Conservation (phyloP, 37 sponge, comb jelly and placozoan species). For the Crambe crambe region DNA sequence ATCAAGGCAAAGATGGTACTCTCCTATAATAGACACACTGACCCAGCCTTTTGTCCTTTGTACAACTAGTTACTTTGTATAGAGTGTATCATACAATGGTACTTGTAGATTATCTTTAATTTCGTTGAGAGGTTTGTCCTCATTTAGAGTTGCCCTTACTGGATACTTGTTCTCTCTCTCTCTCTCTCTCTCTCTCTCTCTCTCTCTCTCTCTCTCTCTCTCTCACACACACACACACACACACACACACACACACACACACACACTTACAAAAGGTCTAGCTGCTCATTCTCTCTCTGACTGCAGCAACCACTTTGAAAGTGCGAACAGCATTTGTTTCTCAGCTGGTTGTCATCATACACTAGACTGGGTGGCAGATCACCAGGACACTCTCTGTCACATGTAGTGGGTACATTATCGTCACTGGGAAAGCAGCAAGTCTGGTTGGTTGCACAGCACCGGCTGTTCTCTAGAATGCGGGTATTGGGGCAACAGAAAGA, state of each 20-base stretch:
- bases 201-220: too few relatives aligned
- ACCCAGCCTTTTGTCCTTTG: too few relatives aligned
- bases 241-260: too few relatives aligned
- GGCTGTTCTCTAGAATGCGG: neutral
- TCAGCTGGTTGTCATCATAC: neutral
- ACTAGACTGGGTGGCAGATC: neutral
- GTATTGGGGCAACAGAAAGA: neutral
- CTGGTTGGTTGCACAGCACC: neutral
- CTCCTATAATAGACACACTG: too few relatives aligned
- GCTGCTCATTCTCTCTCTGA: slow-evolving; percentile 50
- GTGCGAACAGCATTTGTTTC: slow-evolving; percentile 34
- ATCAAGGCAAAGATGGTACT: neutral
- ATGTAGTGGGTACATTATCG: neutral
- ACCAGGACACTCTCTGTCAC: slow-evolving; percentile 7
- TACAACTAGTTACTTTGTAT: too few relatives aligned
- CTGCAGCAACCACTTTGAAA: slow-evolving; percentile 39
- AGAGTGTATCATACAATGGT: too few relatives aligned
- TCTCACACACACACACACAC: too few relatives aligned
- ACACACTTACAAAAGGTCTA: slow-evolving; percentile 16
- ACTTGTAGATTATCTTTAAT: too few relatives aligned
- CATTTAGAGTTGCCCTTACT: too few relatives aligned
- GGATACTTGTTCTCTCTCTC: too few relatives aligned
- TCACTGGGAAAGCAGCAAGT: neutral
- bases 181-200: too few relatives aligned
- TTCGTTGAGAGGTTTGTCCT: too few relatives aligned